Evolutionary conservation across 92 coral and sea anemone genomes (phyloP), one percentile per base, ranked within the genome.

Genomic region (Palythoa caribaeorum): DNA sequence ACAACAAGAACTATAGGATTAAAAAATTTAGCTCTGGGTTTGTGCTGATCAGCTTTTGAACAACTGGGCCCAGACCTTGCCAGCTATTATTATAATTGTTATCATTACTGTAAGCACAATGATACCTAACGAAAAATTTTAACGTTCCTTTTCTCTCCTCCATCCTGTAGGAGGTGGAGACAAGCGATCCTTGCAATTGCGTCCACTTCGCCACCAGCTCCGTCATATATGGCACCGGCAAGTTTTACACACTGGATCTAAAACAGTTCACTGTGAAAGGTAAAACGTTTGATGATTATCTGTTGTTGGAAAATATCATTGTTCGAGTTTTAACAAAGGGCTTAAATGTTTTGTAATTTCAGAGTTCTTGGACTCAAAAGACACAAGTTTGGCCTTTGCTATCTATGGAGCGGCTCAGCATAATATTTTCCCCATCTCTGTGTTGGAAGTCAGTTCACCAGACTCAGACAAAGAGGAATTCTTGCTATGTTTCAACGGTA

Each of bases 171-270:
- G 99, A 97, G 71, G 89, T 97, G 21, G 99, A 97, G 83, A 96
- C 98, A 39, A 91, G 95, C 60, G 99, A 97, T 38, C 99, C 99
- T 1, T 97, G 99, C 87, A 97, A 94, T 91, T 97, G 99, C 78
- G 94, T 97, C 71, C 91, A 96, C 87, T 97, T 97, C 78, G 88
- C 97, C 12, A 88, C 90, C 10, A 84, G 88, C 83, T 84, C 93
- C 85, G 96, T 97, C 62, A 94, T 97, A 38, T 96, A 91, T 84
- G 99, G 99, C n/a, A 96, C 98, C 17, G 96, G 93, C 90, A 96
- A 92, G 94, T 95, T 95, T 74, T 96, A 97, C 90, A 90, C 73
- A 62, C 69, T 97, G 83, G 99, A 97, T 85, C 90, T 97, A 69
- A 91, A 89, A 84, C 98, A 97, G 77, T 95, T 93, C 79, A 84